Percentiles rank a stretch among this genome's conserved stretches.
Conservation (phyloP, 2,888 invertebrate genomes). For the Magallana nippona region DNA sequence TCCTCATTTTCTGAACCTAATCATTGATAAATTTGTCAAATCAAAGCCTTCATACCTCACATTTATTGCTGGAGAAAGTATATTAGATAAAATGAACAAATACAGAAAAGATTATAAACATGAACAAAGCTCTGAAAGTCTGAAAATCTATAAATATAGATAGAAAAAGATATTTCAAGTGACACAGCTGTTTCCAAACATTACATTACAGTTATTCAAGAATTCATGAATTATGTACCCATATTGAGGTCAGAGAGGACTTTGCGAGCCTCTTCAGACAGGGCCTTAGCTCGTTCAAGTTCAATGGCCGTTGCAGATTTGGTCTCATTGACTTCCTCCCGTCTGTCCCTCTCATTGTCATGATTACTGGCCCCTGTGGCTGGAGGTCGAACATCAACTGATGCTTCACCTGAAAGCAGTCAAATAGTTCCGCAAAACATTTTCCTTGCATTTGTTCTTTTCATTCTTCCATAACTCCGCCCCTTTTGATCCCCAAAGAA, state of each 20-base stretch:
- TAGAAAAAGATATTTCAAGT: no score
- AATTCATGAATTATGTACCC: conserved; percentile 37
- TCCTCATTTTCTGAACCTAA: conserved; percentile 44
- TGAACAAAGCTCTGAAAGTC: background rate
- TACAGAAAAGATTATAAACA: no score
- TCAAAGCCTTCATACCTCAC: no score
- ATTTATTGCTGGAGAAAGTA: no score
- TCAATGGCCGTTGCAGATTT: conserved; percentile 59
- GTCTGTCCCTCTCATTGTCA: conserved; percentile 35
- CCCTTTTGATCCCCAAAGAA: no score
- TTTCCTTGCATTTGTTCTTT: background rate
- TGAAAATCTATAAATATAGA: background rate
- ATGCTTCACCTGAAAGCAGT: background rate
- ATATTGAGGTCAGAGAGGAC: conserved; percentile 66
- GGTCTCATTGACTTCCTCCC: conserved; percentile 52
- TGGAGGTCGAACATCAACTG: conserved; percentile 16
- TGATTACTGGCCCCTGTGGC: conserved; percentile 19
- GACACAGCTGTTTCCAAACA: background rate
- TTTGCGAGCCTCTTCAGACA: conserved; percentile 67
- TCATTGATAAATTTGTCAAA: background rate
- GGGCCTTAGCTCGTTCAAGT: conserved; percentile 59
- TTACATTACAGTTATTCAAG: background rate
- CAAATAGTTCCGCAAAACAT: background rate
- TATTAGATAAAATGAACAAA: no score
- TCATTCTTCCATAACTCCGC: no score